Evolutionary conservation across 1,140 invertebrate species (phyloP).

Genomic region (Caenorhabditis tropicalis): DNA sequence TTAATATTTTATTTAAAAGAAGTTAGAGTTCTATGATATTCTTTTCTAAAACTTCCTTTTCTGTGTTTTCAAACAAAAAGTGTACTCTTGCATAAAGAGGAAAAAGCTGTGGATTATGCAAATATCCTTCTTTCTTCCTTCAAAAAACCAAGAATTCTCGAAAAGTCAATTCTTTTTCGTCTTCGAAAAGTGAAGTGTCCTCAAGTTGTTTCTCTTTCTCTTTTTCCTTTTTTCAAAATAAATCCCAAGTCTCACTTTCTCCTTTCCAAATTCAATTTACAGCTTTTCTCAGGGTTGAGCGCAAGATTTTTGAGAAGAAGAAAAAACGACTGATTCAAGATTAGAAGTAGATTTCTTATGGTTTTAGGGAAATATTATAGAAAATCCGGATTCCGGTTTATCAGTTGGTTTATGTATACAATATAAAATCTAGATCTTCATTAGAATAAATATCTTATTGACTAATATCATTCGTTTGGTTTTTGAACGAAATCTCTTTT

Average conservation of each 20-base stretch:
- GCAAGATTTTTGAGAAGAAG: background rate
- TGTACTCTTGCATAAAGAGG: background rate
- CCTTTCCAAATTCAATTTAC: constrained; percentile 1
- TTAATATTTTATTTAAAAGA: no score
- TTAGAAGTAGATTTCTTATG: background rate
- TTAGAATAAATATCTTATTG: no score
- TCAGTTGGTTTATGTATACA: no score
- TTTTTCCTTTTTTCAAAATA: constrained; percentile 3
- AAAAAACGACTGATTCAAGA: background rate
- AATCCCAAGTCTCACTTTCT: background rate
- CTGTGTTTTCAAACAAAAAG: background rate
- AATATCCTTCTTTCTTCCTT: background rate
- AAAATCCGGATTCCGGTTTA: background rate
- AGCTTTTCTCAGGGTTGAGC: constrained; percentile 11
- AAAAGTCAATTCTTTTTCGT: background rate
- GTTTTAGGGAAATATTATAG: background rate
- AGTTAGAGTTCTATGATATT: no score
- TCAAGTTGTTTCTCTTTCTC: background rate
- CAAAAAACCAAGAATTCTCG: background rate
- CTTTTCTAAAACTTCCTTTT: background rate
- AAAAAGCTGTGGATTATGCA: constrained; percentile 13
- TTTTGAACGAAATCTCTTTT: no score
- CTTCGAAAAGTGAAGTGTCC: background rate
- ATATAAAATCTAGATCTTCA: no score
- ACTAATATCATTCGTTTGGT: no score